These are phyloP conservation scores for Spodoptera litura DNA, from an alignment of 1,140 invertebrate species.

Conservation along the genomic window DNA sequence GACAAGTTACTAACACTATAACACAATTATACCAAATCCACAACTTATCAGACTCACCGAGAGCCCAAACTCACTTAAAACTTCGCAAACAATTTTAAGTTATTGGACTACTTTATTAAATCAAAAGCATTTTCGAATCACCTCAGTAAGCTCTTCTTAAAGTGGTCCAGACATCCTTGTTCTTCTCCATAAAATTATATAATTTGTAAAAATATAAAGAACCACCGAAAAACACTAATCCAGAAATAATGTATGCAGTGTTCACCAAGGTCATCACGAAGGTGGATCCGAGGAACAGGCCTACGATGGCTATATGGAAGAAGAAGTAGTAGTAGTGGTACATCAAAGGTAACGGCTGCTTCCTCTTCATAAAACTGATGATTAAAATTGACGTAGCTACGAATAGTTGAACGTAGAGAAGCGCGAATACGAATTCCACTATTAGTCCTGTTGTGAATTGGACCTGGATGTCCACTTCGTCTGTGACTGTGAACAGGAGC, in stretches of 20 bases:
- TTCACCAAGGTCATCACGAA: constrained; percentile 63
- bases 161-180: constrained; percentile 49
- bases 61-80: constrained; percentile 41
- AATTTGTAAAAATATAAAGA: constrained; percentile 58
- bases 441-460: constrained; percentile 51
- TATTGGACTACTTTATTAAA: constrained; percentile 39
- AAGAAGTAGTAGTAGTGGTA: constrained; percentile 66
- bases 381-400: constrained; percentile 64
- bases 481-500: constrained; percentile 54
- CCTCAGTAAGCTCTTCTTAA: constrained; percentile 55
- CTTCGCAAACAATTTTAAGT: constrained; percentile 44
- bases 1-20: constrained; percentile 23
- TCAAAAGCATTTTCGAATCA: constrained; percentile 40
- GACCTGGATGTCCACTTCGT: constrained; percentile 45
- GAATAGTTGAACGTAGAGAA: constrained; percentile 69
- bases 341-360: constrained; percentile 54
- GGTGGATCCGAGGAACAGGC: constrained; percentile 58
- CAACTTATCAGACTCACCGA: constrained; percentile 31
- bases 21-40: constrained; percentile 29
- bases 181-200: constrained; percentile 56
- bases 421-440: constrained; percentile 63
- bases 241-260: constrained; percentile 54
- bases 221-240: constrained; percentile 48
- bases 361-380: constrained; percentile 60
- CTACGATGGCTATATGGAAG: constrained; percentile 65